These are phyloP conservation scores for Nemurella pictetii DNA, from an alignment of 2,888 invertebrate species.

Conservation along the genomic window DNA sequence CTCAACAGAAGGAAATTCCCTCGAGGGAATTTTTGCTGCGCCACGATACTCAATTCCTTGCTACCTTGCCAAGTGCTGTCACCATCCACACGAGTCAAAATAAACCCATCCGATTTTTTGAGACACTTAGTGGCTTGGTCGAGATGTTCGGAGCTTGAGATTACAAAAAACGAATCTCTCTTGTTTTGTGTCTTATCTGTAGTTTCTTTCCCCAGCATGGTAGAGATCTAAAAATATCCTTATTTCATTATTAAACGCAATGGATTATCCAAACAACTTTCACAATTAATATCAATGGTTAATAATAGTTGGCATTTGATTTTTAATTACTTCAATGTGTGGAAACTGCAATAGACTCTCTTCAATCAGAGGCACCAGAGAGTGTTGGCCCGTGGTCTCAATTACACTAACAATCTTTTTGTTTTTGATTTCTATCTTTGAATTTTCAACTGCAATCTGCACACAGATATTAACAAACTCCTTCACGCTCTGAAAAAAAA, in stretches of 20 bases:
- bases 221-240: background rate
- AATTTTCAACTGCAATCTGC: slow-evolving; percentile 6
- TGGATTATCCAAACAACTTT: too few relatives aligned
- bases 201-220: background rate
- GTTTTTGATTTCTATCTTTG: background rate
- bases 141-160: background rate
- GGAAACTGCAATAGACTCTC: slow-evolving; percentile 6
- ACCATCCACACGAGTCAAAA: background rate
- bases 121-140: background rate
- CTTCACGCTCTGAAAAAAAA: background rate
- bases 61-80: background rate
- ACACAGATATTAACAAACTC: slow-evolving; percentile 11
- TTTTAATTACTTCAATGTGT: slow-evolving; percentile 2
- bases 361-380: background rate
- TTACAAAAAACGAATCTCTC: slow-evolving; percentile 1
- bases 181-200: background rate
- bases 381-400: background rate
- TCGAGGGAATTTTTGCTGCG: slow-evolving; percentile 3
- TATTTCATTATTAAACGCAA: too few relatives aligned
- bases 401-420: background rate
- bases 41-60: background rate
- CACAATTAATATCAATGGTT: too few relatives aligned
- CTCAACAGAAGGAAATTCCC: slow-evolving; percentile 11
- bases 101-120: background rate
- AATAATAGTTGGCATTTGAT: background rate